Evolutionary conservation across 2,113 vertebrate genomes (phyloP), one percentile per base, ranked within the genome.

Genomic region (Ramphastos sulfuratus): DNA sequence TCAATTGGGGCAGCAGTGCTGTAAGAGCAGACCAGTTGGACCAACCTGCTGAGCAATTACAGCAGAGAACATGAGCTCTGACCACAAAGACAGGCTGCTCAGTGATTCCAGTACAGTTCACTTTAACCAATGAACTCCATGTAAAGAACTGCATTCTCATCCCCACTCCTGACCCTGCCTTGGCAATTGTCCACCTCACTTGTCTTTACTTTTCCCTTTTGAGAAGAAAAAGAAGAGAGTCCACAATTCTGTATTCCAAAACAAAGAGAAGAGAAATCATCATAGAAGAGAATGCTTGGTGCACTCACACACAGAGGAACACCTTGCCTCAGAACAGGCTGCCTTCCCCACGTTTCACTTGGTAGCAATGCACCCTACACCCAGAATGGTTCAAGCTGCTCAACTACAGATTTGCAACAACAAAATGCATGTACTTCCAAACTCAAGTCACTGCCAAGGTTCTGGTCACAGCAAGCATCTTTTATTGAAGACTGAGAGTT

Each of bases 21-120:
- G 9, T 44, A 0, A 0, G 25, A 88, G 31, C 25, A 75, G 33
- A 60, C 0, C 52, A 25, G 31, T n/a, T 44, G 48, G 33, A 71
- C 35, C 33, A 72, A 48, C 24, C 31, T 84, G 46, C 30, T 73
- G 44, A 88, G 14, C 15, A 58, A 20, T 52, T 27, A 12, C 8
- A 21, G 27, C 30, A 81, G 31, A 2, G 46, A 71, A 60, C 1
- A 1, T n/a, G 12, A 89, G 54, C 52, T 42, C 12, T 56, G 69
- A 14, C 8, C 24, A 60, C 25, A 54, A 31, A 4, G 23, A 91
- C 39, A 88, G 35, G 30, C 30, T 69, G 66, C 39, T 82, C 44
- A 86, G 44, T 20, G 74, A 25, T 11, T 61, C 8, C 0, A 75
- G 56, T 16, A 33, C 21, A 25, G 35, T 7, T 71, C 55, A 65